Base-by-base conservation (phyloP, 2,113 vertebrate species). In the Coregonus clupeaformis region DNA sequence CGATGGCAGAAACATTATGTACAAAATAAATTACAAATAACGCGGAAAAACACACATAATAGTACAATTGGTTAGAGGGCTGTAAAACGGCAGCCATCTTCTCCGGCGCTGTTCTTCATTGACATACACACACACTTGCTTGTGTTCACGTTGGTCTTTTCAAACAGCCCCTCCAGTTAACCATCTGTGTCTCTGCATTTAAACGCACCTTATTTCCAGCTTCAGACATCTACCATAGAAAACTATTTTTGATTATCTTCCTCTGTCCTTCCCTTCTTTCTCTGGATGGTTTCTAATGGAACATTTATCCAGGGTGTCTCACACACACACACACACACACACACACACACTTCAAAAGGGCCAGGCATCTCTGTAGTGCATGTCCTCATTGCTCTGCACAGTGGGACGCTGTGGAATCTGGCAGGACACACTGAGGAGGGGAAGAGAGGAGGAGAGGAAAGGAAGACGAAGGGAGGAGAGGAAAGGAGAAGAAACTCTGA, bases 261-360 rank as follows among this genome's bases (percentile, higher is more conserved):
- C 9, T 49, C 2, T 11, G 9, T 11, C 13, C 11, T 49, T 84
- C 85, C 71, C 85, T 88, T 88, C 76, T 76, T 82, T 74, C 85
- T 87, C 83, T 77, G 77, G 79, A 85, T 77, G 92, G 93, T 92
- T 71, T 68, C 91, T 92, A 78, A 73, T 82, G 82, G 75, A 94
- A 94, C 94, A 95, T 94, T 93, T 92, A 95, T 95, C 92, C 78
- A 72, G 89, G 78, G 85, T 93, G 90, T 95, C n/a, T n/a, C n/a
- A n/a, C n/a, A n/a, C n/a, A n/a, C n/a, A n/a, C n/a, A n/a, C n/a
- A n/a, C 47, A 4, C 14, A 47, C 45, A 47, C 45, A 47, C 45
- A 47, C 45, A 47, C 45, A 49, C 47, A 49, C 13, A 49, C 47
- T 91, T 92, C 79, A 88, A 91, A 84, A 89, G 88, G 81, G 88